Percentiles rank a stretch among this genome's conserved stretches.
Evolutionary conservation across 2,888 invertebrate genomes (phyloP).

Genomic region (Bugulina stolonifera): DNA sequence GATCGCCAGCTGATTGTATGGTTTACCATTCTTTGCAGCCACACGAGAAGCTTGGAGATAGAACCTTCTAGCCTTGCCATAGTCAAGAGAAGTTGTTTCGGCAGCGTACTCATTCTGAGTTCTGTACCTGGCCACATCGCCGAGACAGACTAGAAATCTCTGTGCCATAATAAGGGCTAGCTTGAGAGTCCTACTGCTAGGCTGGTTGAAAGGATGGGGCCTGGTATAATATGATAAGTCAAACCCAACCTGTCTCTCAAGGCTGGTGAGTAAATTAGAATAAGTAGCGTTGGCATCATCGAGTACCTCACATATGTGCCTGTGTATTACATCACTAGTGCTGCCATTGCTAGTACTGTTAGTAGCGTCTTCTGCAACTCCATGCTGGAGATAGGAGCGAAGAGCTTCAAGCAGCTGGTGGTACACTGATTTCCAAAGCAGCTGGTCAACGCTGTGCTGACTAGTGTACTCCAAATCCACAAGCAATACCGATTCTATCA

Average conservation of each 20-base stretch:
- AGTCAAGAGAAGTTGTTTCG: constrained; percentile 56
- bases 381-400: constrained; percentile 64
- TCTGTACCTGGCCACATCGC: constrained; percentile 85
- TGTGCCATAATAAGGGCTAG: constrained; percentile 80
- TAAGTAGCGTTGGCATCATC: constrained; percentile 68
- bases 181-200: constrained; percentile 58
- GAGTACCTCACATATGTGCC: constrained; percentile 64
- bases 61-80: constrained; percentile 73
- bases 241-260: constrained; percentile 72
- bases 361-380: constrained; percentile 58
- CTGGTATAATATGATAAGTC: constrained; percentile 55
- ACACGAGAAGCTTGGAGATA: constrained; percentile 88
- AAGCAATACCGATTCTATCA: constrained; percentile 53
- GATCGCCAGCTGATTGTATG: constrained; percentile 89
- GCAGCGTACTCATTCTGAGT: constrained; percentile 68
- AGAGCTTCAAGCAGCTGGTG: constrained; percentile 76
- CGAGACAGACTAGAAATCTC: constrained; percentile 79
- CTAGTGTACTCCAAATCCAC: constrained; percentile 80
- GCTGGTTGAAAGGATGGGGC: neutral
- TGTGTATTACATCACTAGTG: constrained; percentile 59
- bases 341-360: too few relatives aligned
- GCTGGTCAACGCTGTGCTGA: constrained; percentile 77
- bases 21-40: constrained; percentile 88
- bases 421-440: constrained; percentile 84
- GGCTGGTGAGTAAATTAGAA: constrained; percentile 65